Evolutionary conservation across 2,113 vertebrate genomes (phyloP).

Genomic region (Pelodiscus sinensis): DNA sequence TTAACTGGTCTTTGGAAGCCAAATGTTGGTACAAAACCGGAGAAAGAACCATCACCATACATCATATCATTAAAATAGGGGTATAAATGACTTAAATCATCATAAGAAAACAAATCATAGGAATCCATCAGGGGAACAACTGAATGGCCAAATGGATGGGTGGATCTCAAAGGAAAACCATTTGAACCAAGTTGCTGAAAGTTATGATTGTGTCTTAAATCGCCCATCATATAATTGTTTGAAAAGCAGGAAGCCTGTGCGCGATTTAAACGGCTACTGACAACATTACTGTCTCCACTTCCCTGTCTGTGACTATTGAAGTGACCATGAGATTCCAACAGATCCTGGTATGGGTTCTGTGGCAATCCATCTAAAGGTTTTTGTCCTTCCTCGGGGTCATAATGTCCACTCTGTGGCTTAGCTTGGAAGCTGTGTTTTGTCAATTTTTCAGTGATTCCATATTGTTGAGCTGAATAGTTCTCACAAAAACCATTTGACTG

Average conservation of each 20-base stretch:
- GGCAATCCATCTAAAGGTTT: constrained; percentile 66
- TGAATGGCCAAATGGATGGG: constrained; percentile 54
- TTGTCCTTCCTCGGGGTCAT: constrained; percentile 72
- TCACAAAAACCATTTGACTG: constrained; percentile 79
- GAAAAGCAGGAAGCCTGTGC: constrained; percentile 70
- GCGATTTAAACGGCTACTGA: constrained; percentile 48
- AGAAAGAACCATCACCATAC: constrained; percentile 64
- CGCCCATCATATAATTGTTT: constrained; percentile 71
- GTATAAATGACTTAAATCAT: constrained; percentile 73
- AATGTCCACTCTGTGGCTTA: constrained; percentile 68
- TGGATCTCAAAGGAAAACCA: constrained; percentile 65
- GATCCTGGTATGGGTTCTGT: constrained; percentile 72
- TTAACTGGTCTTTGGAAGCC: constrained; percentile 78
- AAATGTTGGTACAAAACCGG: constrained; percentile 73
- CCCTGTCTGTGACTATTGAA: constrained; percentile 71
- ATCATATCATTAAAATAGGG: constrained; percentile 73
- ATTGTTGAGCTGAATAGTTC: constrained; percentile 74
- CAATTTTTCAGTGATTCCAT: constrained; percentile 70
- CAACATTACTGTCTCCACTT: constrained; percentile 47
- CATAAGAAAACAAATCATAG: constrained; percentile 65
- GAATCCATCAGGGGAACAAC: constrained; percentile 76
- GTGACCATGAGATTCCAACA: constrained; percentile 71
- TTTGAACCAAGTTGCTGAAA: constrained; percentile 67
- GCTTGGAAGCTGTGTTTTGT: constrained; percentile 75
- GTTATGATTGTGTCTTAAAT: constrained; percentile 68